phyloP scores from a whole-genome alignment of 1,140 invertebrate species.

The Nephotettix cincticeps region DNA sequence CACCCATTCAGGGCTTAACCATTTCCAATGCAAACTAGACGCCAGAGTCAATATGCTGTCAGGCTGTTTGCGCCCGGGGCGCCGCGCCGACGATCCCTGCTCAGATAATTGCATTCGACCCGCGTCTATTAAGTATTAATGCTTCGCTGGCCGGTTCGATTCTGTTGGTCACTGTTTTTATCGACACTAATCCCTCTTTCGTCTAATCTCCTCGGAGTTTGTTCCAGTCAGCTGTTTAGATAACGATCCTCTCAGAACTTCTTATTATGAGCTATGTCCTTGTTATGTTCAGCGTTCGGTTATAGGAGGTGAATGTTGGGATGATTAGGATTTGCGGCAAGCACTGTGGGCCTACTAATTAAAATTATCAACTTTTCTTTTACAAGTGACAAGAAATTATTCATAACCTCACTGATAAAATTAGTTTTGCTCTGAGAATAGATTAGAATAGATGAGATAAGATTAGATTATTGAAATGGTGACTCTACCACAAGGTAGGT shows the following conservation, averaged over 20 bases:
- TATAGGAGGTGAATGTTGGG: no score
- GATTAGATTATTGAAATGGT: no score
- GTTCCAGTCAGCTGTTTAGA: not conserved
- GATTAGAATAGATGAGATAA: no score
- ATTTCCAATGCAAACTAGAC: conserved; percentile 5
- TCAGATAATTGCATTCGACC: not conserved
- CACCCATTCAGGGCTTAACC: conserved; percentile 7
- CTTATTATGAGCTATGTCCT: no score
- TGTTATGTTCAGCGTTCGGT: no score
- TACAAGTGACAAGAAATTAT: no score
- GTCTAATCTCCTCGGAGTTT: not conserved
- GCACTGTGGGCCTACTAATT: no score
- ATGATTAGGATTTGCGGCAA: no score
- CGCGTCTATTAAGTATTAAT: conserved; percentile 6
- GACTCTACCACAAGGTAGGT: no score
- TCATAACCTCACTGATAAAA: no score
- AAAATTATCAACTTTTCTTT: no score
- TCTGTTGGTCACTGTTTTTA: conserved; percentile 2
- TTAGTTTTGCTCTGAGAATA: no score
- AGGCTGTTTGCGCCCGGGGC: not conserved
- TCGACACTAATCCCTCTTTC: not conserved
- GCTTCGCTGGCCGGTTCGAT: not conserved
- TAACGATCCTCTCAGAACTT: conserved; percentile 7
- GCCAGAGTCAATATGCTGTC: not conserved
- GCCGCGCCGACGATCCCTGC: not conserved